These are phyloP conservation scores for Drosophila busckii DNA, from an alignment of 1,140 invertebrate genomes.

Conservation along the genomic window DNA sequence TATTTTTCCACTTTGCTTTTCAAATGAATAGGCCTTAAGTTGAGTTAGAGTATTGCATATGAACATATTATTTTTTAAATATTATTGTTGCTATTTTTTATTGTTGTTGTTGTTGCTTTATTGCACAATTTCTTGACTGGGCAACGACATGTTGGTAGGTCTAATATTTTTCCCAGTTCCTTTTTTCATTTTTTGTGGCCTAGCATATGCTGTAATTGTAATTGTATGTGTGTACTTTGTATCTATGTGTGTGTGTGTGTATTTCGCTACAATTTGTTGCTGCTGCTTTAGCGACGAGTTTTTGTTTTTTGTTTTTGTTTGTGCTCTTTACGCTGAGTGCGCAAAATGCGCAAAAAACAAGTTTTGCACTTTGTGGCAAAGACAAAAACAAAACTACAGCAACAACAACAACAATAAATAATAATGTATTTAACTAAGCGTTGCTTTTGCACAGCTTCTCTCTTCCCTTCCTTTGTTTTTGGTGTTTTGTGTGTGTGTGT, in stretches of 20 bases:
- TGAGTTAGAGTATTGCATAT: no score
- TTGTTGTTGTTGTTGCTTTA: slow-evolving; percentile 4
- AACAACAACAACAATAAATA: slow-evolving; percentile 13
- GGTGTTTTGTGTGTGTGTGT: slow-evolving; percentile 27
- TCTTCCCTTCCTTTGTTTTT: no score
- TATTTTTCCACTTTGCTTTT: no score
- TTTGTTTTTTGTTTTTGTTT: slow-evolving; percentile 46
- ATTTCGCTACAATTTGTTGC: slow-evolving; percentile 29
- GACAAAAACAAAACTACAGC: slow-evolving; percentile 19
- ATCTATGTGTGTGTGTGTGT: slow-evolving; percentile 34
- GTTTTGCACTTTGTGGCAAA: slow-evolving; percentile 67
- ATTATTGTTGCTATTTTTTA: slow-evolving; percentile 7
- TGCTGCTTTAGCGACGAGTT: slow-evolving; percentile 28
- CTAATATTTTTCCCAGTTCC: slow-evolving; percentile 13
- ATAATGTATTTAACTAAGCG: slow-evolving; percentile 17
- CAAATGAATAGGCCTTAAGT: no score
- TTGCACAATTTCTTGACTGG: slow-evolving; percentile 37
- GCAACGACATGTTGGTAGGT: slow-evolving; percentile 59
- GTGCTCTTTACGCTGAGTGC: slow-evolving; percentile 65
- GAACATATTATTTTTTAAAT: no score
- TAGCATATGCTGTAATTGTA: slow-evolving; percentile 1
- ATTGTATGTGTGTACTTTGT: slow-evolving; percentile 15
- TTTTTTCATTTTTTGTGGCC: background rate
- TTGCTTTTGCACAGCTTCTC: no score
- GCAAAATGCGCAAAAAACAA: slow-evolving; percentile 75